These are phyloP conservation scores for Bucco capensis DNA, from an alignment of 2,113 vertebrate species.

Conservation along the genomic window DNA sequence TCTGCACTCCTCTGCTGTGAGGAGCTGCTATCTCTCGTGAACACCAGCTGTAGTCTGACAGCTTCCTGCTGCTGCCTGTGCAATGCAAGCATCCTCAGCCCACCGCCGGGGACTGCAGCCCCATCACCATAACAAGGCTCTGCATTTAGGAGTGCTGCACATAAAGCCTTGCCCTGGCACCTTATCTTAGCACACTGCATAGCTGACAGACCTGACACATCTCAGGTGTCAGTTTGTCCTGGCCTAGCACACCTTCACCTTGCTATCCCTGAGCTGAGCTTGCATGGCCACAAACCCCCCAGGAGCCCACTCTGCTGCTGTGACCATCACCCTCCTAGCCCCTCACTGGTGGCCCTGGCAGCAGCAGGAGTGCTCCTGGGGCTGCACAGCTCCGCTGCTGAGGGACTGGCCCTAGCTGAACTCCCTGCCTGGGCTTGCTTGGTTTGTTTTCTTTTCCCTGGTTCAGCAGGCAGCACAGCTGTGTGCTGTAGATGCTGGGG, in stretches of 20 bases:
- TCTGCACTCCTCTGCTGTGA: neutral
- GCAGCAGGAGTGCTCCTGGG: neutral
- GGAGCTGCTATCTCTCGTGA: neutral
- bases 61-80: neutral
- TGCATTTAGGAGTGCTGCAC: neutral
- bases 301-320: rapidly evolving
- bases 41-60: neutral
- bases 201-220: neutral
- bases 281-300: rapidly evolving
- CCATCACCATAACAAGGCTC: neutral
- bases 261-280: neutral
- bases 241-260: neutral
- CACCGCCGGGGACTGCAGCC: neutral
- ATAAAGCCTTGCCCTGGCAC: rapidly evolving
- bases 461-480: neutral
- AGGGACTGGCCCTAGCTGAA: neutral
- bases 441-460: neutral
- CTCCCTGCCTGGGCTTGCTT: rapidly evolving
- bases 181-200: rapidly evolving
- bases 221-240: neutral
- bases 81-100: rapidly evolving
- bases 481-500: neutral
- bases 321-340: rapidly evolving
- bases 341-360: neutral
- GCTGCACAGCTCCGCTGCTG: rapidly evolving